Evolutionary conservation across 1,140 invertebrate genomes (phyloP).

Genomic region (Oryctes rhinoceros): DNA sequence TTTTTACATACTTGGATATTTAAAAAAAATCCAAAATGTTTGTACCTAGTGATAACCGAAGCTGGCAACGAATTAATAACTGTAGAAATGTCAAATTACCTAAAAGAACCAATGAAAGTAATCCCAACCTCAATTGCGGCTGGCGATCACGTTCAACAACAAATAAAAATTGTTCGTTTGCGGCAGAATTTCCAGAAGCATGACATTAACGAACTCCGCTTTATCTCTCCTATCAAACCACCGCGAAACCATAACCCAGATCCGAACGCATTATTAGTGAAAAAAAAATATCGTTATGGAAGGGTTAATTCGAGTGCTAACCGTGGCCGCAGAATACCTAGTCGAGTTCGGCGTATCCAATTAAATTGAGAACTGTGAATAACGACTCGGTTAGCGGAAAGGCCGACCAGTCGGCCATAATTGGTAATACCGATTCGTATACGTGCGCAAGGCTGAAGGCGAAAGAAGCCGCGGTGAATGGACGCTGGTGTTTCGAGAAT

Average conservation of each 20-base stretch:
- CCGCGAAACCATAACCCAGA: neutral
- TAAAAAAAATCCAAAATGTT: too few relatives aligned
- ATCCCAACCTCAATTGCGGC: too few relatives aligned
- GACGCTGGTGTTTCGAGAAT: neutral
- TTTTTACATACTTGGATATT: too few relatives aligned
- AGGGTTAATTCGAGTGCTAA: neutral
- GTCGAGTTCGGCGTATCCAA: neutral
- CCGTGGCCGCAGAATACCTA: slow-evolving; percentile 5
- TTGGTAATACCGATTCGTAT: neutral
- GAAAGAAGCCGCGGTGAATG: neutral
- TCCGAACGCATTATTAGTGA: neutral
- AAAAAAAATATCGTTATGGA: neutral
- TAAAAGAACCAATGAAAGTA: too few relatives aligned
- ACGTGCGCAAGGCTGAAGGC: neutral
- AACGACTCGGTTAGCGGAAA: slow-evolving; percentile 14
- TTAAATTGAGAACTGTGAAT: slow-evolving; percentile 33
- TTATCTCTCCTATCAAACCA: neutral
- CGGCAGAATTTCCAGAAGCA: too few relatives aligned
- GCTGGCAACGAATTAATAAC: too few relatives aligned
- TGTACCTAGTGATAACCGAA: too few relatives aligned
- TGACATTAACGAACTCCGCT: too few relatives aligned
- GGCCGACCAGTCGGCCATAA: neutral
- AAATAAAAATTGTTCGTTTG: too few relatives aligned
- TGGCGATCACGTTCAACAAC: too few relatives aligned
- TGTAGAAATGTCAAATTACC: too few relatives aligned